Conservation (phyloP, 2,113 vertebrate genomes). For the Neolamprologus variostigma region DNA sequence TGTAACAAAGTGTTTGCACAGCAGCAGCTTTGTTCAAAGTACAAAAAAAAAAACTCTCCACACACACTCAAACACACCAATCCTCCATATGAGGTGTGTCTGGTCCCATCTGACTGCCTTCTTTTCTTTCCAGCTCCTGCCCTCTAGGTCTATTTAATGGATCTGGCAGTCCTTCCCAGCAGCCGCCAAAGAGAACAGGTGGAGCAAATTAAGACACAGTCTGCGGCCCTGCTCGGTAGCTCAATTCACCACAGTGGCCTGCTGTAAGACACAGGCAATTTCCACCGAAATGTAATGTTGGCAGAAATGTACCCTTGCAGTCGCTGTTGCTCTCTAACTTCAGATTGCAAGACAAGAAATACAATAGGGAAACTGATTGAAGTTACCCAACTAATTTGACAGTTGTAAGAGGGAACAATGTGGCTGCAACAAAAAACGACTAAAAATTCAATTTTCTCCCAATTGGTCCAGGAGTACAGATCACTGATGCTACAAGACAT, state of each 20-base stretch:
- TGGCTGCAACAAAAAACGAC: background rate
- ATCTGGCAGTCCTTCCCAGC: conserved; percentile 71
- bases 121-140: conserved; percentile 52
- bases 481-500: background rate
- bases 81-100: conserved; percentile 48
- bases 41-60: background rate
- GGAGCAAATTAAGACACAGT: conserved; percentile 75
- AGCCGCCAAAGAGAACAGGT: conserved; percentile 69
- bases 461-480: background rate
- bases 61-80: conserved; percentile 27
- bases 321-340: conserved; percentile 47
- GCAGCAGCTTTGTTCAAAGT: conserved; percentile 10
- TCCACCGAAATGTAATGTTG: conserved; percentile 59
- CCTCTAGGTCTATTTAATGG: conserved; percentile 80
- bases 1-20: background rate
- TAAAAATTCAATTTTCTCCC: background rate
- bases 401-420: conserved; percentile 29
- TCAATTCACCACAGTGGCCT: conserved; percentile 56
- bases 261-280: conserved; percentile 66
- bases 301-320: conserved; percentile 41
- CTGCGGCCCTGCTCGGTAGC: conserved; percentile 51
- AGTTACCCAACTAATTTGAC: conserved; percentile 50
- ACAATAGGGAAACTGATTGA: conserved; percentile 39
- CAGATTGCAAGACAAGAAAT: conserved; percentile 51
- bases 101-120: conserved; percentile 62